Conservation (phyloP, 2,797 vertebrate genomes). For the Sphenopsis melanotis region DNA sequence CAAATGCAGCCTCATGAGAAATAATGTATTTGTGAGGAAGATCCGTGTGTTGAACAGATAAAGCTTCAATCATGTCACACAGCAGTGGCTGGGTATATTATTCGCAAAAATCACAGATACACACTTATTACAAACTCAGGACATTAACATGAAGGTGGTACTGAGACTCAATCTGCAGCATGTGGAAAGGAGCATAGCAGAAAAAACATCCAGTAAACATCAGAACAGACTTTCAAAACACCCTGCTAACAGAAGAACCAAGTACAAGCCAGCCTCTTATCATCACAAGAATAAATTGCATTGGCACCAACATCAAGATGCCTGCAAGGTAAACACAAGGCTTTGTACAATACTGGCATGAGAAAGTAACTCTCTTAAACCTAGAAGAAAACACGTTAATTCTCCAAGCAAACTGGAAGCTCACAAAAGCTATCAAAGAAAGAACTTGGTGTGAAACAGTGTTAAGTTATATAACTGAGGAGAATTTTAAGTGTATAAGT, state of each 20-base stretch:
- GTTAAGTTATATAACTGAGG: background rate
- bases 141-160: slow-evolving; percentile 23
- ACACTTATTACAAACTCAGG: slow-evolving; percentile 5
- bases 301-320: slow-evolving; percentile 60
- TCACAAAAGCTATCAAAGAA: background rate
- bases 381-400: slow-evolving; percentile 26
- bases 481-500: background rate
- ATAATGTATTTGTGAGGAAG: slow-evolving; percentile 14
- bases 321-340: slow-evolving; percentile 58
- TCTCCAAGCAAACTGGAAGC: slow-evolving; percentile 11
- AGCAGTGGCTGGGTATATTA: slow-evolving; percentile 5
- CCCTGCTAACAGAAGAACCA: slow-evolving; percentile 40
- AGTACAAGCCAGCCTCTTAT: slow-evolving; percentile 50
- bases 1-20: slow-evolving; percentile 29
- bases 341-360: slow-evolving; percentile 54
- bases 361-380: slow-evolving; percentile 40
- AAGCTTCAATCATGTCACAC: slow-evolving; percentile 35
- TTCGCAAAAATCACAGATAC: slow-evolving; percentile 26
- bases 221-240: slow-evolving; percentile 58
- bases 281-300: slow-evolving; percentile 60
- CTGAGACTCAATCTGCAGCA: slow-evolving; percentile 22
- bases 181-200: slow-evolving; percentile 1
- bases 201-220: slow-evolving; percentile 26
- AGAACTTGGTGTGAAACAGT: background rate
- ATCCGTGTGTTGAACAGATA: slow-evolving; percentile 28